Percentiles rank a stretch among this genome's conserved stretches.
Conservation (phyloP, 2,888 invertebrate species). For the Tetanocera ferruginea region DNA sequence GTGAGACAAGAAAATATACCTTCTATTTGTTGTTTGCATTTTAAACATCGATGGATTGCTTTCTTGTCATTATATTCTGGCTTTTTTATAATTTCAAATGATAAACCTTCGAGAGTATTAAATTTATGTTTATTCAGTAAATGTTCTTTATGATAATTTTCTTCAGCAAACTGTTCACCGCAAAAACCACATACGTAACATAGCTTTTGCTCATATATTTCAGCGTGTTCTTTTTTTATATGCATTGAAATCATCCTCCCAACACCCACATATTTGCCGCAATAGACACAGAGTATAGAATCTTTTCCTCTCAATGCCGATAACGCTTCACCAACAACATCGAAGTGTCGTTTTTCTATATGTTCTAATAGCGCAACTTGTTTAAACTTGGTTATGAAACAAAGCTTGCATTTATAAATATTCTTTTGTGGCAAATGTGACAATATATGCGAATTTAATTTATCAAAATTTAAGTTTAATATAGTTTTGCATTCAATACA, state of each 20-base stretch:
- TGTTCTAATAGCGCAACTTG: not conserved
- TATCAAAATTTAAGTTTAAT: not conserved
- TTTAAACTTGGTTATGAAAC: not conserved
- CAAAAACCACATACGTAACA: constrained; percentile 46
- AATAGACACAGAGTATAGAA: not conserved
- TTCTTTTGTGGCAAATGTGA: not conserved
- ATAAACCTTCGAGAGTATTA: constrained; percentile 39
- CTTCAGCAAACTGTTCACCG: constrained; percentile 34
- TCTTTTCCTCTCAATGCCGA: not conserved
- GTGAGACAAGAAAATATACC: not conserved
- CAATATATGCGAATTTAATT: not conserved
- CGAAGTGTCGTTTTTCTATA: not conserved
- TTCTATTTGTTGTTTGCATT: not conserved
- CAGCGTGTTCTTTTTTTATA: not conserved
- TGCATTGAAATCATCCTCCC: not conserved
- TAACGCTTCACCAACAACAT: not conserved
- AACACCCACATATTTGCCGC: not conserved
- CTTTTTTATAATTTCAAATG: not conserved
- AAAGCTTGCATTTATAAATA: constrained; percentile 1
- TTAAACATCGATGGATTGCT: constrained; percentile 4
- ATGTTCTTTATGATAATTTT: constrained; percentile 42
- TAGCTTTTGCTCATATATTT: not conserved
- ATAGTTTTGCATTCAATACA: not conserved
- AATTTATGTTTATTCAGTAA: constrained; percentile 42
- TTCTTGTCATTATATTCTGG: not conserved